phyloP scores from a whole-genome alignment of 1,140 invertebrate species.

The Hormaphis cornu region DNA sequence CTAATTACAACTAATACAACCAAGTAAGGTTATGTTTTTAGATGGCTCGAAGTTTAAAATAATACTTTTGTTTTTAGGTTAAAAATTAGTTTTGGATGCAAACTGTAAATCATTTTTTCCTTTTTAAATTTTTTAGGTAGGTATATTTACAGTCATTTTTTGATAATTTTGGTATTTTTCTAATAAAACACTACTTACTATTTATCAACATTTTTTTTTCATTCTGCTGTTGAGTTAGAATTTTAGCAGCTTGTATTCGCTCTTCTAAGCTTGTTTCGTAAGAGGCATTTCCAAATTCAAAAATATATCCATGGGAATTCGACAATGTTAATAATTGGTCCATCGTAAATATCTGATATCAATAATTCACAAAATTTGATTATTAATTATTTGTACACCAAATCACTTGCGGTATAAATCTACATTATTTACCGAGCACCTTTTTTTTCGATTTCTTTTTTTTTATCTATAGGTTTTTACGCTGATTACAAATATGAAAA shows the following conservation, averaged over 20 bases:
- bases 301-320: background rate
- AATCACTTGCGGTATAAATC: too few relatives aligned
- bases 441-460: too few relatives aligned
- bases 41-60: too few relatives aligned
- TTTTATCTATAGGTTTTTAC: too few relatives aligned
- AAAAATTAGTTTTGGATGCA: background rate
- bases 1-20: too few relatives aligned
- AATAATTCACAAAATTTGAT: too few relatives aligned
- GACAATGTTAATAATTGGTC: background rate
- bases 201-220: background rate
- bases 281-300: background rate
- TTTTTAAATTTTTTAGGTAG: background rate
- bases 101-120: background rate
- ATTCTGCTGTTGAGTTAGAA: background rate
- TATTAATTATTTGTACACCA: too few relatives aligned
- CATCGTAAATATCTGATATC: slow-evolving; percentile 5
- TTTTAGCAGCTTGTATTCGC: slow-evolving; percentile 13
- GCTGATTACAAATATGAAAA: too few relatives aligned
- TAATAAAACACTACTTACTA: too few relatives aligned
- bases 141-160: background rate
- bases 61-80: background rate
- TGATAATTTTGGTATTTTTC: background rate
- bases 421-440: too few relatives aligned
- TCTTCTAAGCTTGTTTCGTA: background rate
- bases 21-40: too few relatives aligned